Base-by-base conservation (phyloP, 2,888 invertebrate genomes). In the Agrotis ipsilon region DNA sequence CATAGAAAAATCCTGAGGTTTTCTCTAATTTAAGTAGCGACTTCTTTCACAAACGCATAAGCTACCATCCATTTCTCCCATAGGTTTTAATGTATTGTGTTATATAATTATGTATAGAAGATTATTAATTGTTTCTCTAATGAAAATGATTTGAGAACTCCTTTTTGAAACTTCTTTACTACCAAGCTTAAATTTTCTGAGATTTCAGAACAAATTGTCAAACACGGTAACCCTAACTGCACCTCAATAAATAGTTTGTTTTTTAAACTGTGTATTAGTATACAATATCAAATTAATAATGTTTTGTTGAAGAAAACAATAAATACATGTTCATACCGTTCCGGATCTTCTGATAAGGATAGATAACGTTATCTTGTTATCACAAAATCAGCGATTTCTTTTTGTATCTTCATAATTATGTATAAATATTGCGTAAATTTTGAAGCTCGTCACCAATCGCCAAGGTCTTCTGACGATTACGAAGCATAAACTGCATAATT, bases 381-480 rank as follows among this genome's bases (percentile, higher is more conserved):
- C 77, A n/a, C 9, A 16, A 62, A 78, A 75, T 59, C 79, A 72
- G 51, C 72, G 72, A 58, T 58, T 78, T 62, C n/a, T 76, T 59
- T 54, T 2, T 54, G 21, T 73, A 69, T 69, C 48, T 54, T 59
- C 59, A 24, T 21, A 59, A 77, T 70, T 45, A 69, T 54, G 27
- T 54, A 59, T 78, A 57, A 76, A 72, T 78, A 78, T 73, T 73
- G 73, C 54, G 78, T 59, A 43, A 77, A 76, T 32, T 68, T 16
- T 68, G 18, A 58, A 52, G 27, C 4, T n/a, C 18, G 18, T 9
- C 14, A 6, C 11, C 18, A 19, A 14, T 9, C 18, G 2, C 19
- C 19, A 27, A 76, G 45, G 58, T 51, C 49, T 3, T 3, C 9
- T 7, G 18, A 46, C 13, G 27, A 54, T 59, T 46, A 75, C 39